Base-by-base conservation (phyloP, 1,140 invertebrate species). In the Lanistes nyassanus region DNA sequence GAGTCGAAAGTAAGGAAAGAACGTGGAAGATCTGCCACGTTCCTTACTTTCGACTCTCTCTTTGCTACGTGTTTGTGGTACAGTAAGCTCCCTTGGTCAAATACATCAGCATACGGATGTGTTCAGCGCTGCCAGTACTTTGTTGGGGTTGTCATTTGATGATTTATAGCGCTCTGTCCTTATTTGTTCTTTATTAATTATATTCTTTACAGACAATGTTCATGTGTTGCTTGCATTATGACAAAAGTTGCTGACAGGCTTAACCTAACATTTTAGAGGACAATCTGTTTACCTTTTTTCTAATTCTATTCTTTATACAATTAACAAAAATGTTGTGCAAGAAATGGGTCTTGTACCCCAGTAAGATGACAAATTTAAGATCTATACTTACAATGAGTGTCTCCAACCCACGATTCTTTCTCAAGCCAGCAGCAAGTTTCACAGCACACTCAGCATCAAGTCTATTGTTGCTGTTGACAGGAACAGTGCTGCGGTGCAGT, bases 381-480 rank as follows among this genome's bases (percentile, higher is more conserved):
- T 3, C n/a, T 23, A 29, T 26, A 77, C 82, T 82, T 81, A 87
- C 86, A 75, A 85, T 64, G 9, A 87, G 34, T 31, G 84, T 84
- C 75, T 87, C 84, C 31, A 87, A 55, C 4, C 81, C 82, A 51
- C 75, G 70, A 68, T 87, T 87, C 42, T 84, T 81, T 37, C 73
- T 80, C 34, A 87, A 58, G 23, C 81, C 84, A 36, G 37, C 56
- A n/a, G 60, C 72, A 6, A 87, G 55, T 13, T 78, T 68, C 29
- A 80, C 68, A n/a, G 82, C 84, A 53, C 77, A 76, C 67, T 83
- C 71, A 34, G 74, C 76, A 58, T 79, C 82, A n/a, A 87, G 62
- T 65, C 84, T 76, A 74, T 87, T 87, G 68, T 87, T 86, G 62
- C 86, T 87, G 75, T 26, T 80, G 78, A 68, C 34, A 74, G 23